Percentiles rank a stretch among this genome's conserved stretches.
These are phyloP conservation scores for Probosciger aterrimus DNA, from an alignment of 2,113 vertebrate genomes.

Conservation along the genomic window DNA sequence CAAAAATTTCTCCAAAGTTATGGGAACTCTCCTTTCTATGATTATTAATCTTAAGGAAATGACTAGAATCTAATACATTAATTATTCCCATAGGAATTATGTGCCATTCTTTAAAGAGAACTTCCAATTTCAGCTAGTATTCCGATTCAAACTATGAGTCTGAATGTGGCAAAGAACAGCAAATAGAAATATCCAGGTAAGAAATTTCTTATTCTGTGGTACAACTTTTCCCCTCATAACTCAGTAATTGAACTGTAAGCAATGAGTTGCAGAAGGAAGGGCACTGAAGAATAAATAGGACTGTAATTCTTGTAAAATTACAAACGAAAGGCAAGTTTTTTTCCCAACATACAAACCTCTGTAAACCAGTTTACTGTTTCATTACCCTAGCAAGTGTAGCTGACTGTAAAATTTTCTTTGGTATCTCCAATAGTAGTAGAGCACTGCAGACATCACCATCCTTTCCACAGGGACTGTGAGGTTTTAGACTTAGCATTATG, in stretches of 20 bases:
- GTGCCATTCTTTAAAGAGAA: too few species aligned
- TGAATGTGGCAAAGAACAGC: too few species aligned
- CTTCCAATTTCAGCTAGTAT: too few species aligned
- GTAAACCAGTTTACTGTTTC: not conserved
- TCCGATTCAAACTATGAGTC: too few species aligned
- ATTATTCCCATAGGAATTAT: too few species aligned
- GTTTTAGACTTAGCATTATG: not conserved
- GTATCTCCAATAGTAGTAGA: not conserved
- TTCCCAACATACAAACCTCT: not conserved
- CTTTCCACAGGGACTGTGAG: not conserved
- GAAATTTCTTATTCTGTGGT: not conserved
- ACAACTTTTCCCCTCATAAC: not conserved
- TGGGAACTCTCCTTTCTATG: not conserved
- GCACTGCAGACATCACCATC: not conserved
- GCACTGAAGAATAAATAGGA: not conserved
- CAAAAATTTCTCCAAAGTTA: not conserved
- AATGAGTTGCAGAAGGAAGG: not conserved
- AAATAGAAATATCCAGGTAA: too few species aligned
- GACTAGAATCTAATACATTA: not conserved
- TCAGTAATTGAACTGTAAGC: not conserved
- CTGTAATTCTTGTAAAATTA: not conserved
- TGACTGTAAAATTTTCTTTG: not conserved
- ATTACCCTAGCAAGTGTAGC: not conserved
- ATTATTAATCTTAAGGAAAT: not conserved
- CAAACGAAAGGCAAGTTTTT: not conserved